Evolutionary conservation across 1,140 invertebrate species (phyloP), one percentile per base, ranked within the genome.

Genomic region (Schlechtendalia chinensis): DNA sequence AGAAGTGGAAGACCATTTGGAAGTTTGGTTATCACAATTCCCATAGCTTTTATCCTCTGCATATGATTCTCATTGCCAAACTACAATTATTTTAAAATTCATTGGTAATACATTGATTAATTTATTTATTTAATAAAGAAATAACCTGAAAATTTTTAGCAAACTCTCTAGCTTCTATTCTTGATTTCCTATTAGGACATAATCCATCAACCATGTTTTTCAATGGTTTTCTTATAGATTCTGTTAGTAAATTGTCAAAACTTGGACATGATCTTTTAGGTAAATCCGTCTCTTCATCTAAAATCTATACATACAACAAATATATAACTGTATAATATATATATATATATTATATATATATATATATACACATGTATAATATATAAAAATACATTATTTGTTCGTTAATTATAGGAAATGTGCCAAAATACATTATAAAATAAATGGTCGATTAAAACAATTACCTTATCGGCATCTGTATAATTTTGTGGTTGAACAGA

Each of bases 21-120:
- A 84, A 97, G 88, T 0, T 93, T 94, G 72, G 96, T 88, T 81
- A 98, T 92, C 69, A 92, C 92, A 83, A 99, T 98, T 67, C 97
- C 97, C 96, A 99, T 98, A 85, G 95, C 91, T 82, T 91, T 91
- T 71, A 98, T 88, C 75, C 95, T 89, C 85, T 91, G 91, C 82
- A 98, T 86, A 88, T 99, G 97, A 63, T 96, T 92, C n/a, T 91
- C 88, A 88, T 98, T 97, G 82, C 90, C 92, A 71, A 95, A 91
- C 83, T 91, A 88, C 8, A 84, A 83, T 82, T 79, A 82, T 61
- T 82, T 81, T 74, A 54, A 82, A 82, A n/a, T 53, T 29, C 27
- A 47, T 81, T 58, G 24, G 71, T 12, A 22, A 72, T 19, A 45
- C 12, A 54, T 19, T 12, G 29, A 54, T 29, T 29, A 8, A 10